Conservation (phyloP, 2,888 invertebrate species). For the Pristionchus mayeri region DNA sequence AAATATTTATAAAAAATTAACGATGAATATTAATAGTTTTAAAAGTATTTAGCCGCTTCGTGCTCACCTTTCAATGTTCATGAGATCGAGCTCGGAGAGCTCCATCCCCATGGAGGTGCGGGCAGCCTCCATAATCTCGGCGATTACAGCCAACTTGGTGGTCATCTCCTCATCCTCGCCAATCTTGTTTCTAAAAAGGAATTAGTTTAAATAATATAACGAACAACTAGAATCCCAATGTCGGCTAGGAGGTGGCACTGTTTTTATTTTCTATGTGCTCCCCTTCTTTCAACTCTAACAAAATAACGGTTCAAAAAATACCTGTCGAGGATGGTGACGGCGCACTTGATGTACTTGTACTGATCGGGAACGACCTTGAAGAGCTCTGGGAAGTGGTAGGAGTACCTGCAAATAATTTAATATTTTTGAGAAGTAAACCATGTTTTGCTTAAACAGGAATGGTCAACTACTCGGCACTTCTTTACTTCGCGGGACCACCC, state of each 20-base stretch:
- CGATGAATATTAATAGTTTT: too few species aligned
- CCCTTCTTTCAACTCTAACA: too few species aligned
- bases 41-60: not conserved
- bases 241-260: too few species aligned
- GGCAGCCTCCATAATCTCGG: conserved; percentile 91
- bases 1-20: too few species aligned
- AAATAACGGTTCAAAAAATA: not conserved
- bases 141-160: conserved; percentile 76
- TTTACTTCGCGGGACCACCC: too few species aligned
- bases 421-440: too few species aligned
- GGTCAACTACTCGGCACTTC: too few species aligned
- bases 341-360: conserved; percentile 89
- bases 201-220: not conserved
- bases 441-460: too few species aligned
- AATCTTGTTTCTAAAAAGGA: conserved; percentile 70
- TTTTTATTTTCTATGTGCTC: too few species aligned
- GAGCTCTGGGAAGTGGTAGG: conserved; percentile 99
- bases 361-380: conserved; percentile 96
- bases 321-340: conserved; percentile 86
- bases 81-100: conserved; percentile 92
- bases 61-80: conserved; percentile 86
- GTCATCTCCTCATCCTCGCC: conserved; percentile 60
- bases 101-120: conserved; percentile 99
- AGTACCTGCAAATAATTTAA: conserved; percentile 85
- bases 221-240: too few species aligned